Conservation (phyloP, 2,888 invertebrate genomes). For the Limnephilus rhombicus region DNA sequence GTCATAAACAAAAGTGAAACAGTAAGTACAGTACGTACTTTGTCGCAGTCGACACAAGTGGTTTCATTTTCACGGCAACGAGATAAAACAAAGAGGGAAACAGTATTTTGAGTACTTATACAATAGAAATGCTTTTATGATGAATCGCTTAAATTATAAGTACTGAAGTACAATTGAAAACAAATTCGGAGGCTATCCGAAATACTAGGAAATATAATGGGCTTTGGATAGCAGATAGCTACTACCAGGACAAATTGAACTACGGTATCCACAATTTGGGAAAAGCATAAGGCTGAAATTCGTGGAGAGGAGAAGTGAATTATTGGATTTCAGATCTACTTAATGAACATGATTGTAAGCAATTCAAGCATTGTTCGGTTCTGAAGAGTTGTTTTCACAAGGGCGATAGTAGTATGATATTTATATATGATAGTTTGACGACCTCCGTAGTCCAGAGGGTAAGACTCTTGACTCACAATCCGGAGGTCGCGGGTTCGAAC, state of each 20-base stretch:
- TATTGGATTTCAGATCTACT: neutral
- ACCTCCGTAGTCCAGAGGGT: too few species aligned
- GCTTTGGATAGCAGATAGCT: neutral
- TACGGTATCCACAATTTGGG: neutral
- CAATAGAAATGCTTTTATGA: neutral
- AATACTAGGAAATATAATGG: neutral
- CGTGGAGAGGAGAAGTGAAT: too few species aligned
- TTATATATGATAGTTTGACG: too few species aligned
- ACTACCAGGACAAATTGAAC: too few species aligned
- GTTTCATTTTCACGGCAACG: neutral
- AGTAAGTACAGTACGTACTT: neutral
- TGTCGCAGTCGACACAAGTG: neutral
- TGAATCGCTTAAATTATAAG: neutral
- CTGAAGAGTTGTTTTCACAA: neutral
- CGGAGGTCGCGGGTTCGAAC: too few species aligned
- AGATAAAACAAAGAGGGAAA: neutral
- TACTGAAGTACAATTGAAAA: neutral
- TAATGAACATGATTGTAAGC: neutral
- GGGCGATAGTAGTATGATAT: too few species aligned
- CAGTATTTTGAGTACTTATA: neutral
- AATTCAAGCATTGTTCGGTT: neutral
- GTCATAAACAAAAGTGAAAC: too few species aligned
- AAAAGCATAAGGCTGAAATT: neutral
- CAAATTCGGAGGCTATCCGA: neutral
- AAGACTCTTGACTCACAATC: too few species aligned